Base-by-base conservation (phyloP, 2,888 invertebrate genomes). In the Euzetes globulus region DNA sequence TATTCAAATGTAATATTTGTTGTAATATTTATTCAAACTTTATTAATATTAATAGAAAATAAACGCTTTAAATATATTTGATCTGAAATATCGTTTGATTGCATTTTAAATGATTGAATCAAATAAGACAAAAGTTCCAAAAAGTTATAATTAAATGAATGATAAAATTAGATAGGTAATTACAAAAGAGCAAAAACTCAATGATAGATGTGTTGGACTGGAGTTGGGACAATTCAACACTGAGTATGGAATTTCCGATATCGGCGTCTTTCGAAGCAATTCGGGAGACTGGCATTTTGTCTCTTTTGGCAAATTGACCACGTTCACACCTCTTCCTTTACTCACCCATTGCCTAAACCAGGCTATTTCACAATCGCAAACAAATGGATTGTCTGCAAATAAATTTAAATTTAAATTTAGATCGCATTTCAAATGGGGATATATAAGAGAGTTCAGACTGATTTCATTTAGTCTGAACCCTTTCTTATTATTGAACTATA, bases 321-420 rank as follows among this genome's bases (percentile, higher is more conserved):
- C 70, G 19, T 45, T 19, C 9, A 72, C 63, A 4, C 77, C 77
- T 68, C 76, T 73, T n/a, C 55, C 72, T 45, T 74, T 73, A 1
- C 1, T 41, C 17, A 78, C 73, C 78, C 78, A 91, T 73, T 88
- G 88, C 76, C 90, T 88, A 83, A 93, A 92, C 94, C 94, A 94
- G 72, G 88, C 88, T 79, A 94, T 85, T 80, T 92, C 91, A 82
- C 94, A 94, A 80, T 91, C 90, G 82, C 94, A 94, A 76, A 89
- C 86, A 79, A 94, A 83, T 15, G 92, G 93, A 84, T 94, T 94
- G 85, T 92, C 94, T 94, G 83, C 0, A 77, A 77, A 73, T 60
- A n/a, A 63, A 52, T n/a, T 13, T 27, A 55, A 19, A 55, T 55
- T 22, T 55, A 3, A 55, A 22, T n/a, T n/a, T n/a, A n/a, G n/a